A percentile compares a stretch with the other conserved stretches of the same genome.
Conservation (phyloP, 2,888 invertebrate genomes). For the Xanthorhoe designata region DNA sequence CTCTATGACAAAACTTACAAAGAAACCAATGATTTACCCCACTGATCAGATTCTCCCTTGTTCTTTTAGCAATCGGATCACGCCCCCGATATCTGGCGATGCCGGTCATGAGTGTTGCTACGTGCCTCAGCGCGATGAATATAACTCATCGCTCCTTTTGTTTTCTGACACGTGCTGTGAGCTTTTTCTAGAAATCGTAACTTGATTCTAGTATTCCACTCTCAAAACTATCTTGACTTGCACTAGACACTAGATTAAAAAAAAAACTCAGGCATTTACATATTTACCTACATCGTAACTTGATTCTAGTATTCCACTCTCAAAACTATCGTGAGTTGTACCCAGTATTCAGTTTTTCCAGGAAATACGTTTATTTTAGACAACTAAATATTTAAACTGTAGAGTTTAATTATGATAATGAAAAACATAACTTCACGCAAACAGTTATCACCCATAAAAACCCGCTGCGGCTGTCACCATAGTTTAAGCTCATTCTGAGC, state of each 20-base stretch:
- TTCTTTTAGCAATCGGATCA: slow-evolving; percentile 25
- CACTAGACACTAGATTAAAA: too few relatives aligned
- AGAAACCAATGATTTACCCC: neutral
- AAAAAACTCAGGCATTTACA: too few relatives aligned
- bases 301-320: too few relatives aligned
- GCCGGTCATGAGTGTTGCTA: slow-evolving; percentile 61
- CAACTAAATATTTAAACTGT: neutral
- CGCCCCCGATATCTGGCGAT: slow-evolving; percentile 59
- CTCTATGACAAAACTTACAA: neutral
- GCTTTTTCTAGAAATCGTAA: neutral
- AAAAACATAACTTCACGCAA: neutral
- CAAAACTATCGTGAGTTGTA: too few relatives aligned
- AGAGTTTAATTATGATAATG: neutral
- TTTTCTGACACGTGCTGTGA: slow-evolving; percentile 48
- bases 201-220: too few relatives aligned
- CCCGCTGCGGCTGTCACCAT: slow-evolving; percentile 23
- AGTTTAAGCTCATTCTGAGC: slow-evolving; percentile 39
- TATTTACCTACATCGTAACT: too few relatives aligned
- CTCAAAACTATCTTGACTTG: too few relatives aligned
- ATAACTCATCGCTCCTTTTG: slow-evolving; percentile 56
- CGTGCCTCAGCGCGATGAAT: slow-evolving; percentile 60
- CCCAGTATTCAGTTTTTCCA: too few relatives aligned
- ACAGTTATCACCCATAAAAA: neutral
- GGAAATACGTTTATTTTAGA: too few relatives aligned
- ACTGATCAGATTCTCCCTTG: neutral